Base-by-base conservation (phyloP, 1,140 invertebrate species). In the Anastrepha ludens region DNA sequence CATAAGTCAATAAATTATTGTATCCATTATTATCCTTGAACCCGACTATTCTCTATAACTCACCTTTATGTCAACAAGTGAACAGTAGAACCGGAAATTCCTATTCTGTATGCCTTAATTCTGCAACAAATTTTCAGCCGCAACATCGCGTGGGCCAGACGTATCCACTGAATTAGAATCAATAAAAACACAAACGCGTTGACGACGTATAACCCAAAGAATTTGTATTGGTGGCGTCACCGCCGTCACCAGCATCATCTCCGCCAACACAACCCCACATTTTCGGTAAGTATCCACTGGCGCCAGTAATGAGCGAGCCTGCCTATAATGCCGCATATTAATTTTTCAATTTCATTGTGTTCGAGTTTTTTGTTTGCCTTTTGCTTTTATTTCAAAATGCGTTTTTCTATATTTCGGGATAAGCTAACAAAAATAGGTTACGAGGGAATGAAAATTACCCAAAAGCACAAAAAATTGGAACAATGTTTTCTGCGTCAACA, bases 371-470 rank as follows among this genome's bases (percentile, higher is more conserved):
- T 47, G 13, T 74, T 13, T 17, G 11, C 44, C 17, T 81, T 55
- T 81, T 29, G 44, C 44, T 20, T 81, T 55, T 20, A 55, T 55
- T 55, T 50, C 47, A 13, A 81, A 81, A 81, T 81, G 74, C 50
- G 74, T 55, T 81, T 55, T 20, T 17, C 8, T 4, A 81, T 1
- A 55, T 58, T 81, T 55, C 74, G 74, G 74, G 74, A 81, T 81
- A 8, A 55, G 74, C 74, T 55, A n/a, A 50, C 74, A 81, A 81
- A 81, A 81, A 50, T 81, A 81, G 74, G 47, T 50, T 81, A 81
- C 47, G 67, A 74, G 67, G 67, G 67, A 74, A 44, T 74, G 67
- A 29, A 74, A 67, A 74, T 41, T 60, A 7, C 4, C n/a, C 2
- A 41, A 41, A 67, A 74, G 47, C 39, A 3, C 6, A 2, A 65